These are phyloP conservation scores for Thermophis baileyi DNA, from an alignment of 2,113 vertebrate genomes.

Conservation along the genomic window DNA sequence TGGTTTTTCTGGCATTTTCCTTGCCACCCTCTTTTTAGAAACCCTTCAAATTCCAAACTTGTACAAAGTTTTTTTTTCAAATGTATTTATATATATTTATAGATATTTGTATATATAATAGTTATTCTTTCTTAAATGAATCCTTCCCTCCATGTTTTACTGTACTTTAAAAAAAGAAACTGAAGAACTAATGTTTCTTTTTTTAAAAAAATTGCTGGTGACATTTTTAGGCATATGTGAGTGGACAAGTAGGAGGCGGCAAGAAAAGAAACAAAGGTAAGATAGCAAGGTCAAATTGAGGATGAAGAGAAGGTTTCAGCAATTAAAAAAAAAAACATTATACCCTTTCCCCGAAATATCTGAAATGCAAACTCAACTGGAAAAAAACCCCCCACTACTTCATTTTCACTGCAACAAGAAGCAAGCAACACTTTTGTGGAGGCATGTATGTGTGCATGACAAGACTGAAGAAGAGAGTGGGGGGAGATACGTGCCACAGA, in stretches of 20 bases:
- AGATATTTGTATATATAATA: constrained; percentile 21
- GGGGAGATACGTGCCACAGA: constrained; percentile 6
- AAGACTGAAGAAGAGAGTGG: not conserved
- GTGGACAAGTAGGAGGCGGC: not conserved
- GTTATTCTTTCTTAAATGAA: constrained; percentile 15
- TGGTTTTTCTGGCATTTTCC: not conserved
- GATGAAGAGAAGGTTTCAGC: not conserved
- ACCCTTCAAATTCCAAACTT: constrained; percentile 20
- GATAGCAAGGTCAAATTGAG: not conserved
- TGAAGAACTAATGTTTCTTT: constrained; percentile 10
- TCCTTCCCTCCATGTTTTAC: not conserved
- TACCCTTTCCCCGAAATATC: constrained; percentile 21
- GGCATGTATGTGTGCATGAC: constrained; percentile 7
- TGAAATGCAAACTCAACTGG: constrained; percentile 29
- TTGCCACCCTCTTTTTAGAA: constrained; percentile 12
- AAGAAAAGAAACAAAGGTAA: not conserved
- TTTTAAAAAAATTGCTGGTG: constrained; percentile 30
- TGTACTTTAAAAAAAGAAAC: constrained; percentile 17
- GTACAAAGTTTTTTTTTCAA: constrained; percentile 34
- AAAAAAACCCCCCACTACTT: not conserved
- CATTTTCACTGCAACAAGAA: constrained; percentile 37
- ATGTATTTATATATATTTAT: constrained; percentile 29
- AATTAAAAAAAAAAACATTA: not conserved
- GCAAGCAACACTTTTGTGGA: constrained; percentile 9
- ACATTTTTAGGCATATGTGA: constrained; percentile 14